These are phyloP conservation scores for Lepas anatifera DNA, from an alignment of 2,888 invertebrate species.

Conservation along the genomic window DNA sequence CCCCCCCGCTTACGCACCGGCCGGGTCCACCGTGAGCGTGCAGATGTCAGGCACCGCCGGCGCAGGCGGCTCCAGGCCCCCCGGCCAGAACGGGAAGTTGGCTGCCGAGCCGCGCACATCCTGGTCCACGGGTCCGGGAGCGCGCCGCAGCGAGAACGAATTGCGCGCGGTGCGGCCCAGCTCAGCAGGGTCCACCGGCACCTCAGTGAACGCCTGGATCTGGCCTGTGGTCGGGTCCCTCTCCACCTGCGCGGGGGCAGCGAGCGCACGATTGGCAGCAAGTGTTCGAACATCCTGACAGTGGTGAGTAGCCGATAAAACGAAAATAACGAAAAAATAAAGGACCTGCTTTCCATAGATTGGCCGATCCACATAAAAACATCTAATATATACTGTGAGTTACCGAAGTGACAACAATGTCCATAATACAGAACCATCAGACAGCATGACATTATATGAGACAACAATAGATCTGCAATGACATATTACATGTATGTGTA, in stretches of 20 bases:
- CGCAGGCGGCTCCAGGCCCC: constrained; percentile 45
- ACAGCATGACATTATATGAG: too few species aligned
- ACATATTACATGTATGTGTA: too few species aligned
- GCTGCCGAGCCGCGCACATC: constrained; percentile 61
- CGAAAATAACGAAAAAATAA: background rate
- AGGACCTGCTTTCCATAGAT: background rate
- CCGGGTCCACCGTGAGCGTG: background rate
- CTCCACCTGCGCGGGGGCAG: constrained; percentile 20
- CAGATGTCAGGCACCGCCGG: constrained; percentile 28
- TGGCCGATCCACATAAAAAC: too few species aligned
- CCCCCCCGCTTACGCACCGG: constrained; percentile 2
- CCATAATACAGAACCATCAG: too few species aligned
- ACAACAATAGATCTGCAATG: too few species aligned
- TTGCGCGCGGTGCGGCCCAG: constrained; percentile 52
- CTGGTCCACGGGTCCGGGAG: constrained; percentile 47
- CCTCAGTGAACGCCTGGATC: constrained; percentile 36
- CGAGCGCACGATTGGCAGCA: constrained; percentile 17
- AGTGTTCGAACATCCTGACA: background rate
- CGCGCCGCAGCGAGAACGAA: constrained; percentile 49
- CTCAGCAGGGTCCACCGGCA: constrained; percentile 40
- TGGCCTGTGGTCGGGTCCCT: constrained; percentile 24
- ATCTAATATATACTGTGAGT: too few species aligned
- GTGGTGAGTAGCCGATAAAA: background rate
- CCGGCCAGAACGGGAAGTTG: constrained; percentile 79
- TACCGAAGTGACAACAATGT: too few species aligned